phyloP scores from a whole-genome alignment of 35 echinoderm and acorn worm genomes.

The Diadema setosum region DNA sequence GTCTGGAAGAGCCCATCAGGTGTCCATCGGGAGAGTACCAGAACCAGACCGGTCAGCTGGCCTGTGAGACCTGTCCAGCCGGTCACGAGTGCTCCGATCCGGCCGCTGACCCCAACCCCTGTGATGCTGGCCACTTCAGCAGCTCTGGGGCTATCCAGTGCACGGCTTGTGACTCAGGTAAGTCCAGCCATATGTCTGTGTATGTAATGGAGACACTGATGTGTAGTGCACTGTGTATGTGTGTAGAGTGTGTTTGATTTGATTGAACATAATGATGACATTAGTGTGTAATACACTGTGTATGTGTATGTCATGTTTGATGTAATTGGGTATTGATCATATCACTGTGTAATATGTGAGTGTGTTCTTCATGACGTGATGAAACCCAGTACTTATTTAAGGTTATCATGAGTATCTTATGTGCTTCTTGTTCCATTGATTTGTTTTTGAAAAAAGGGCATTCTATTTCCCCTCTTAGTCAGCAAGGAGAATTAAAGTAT shows the following conservation, averaged over 20 bases:
- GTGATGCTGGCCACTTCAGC: constrained; percentile 63
- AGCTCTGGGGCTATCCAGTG: constrained; percentile 28
- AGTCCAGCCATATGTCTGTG: not conserved
- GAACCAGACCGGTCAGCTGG: constrained; percentile 27
- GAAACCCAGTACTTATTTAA: too few relatives aligned
- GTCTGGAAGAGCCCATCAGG: constrained; percentile 30
- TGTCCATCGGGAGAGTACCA: constrained; percentile 60
- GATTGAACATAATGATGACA: too few relatives aligned
- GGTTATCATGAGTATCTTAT: too few relatives aligned
- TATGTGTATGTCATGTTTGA: not conserved
- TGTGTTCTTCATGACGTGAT: too few relatives aligned
- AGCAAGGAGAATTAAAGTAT: too few relatives aligned
- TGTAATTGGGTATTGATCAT: too few relatives aligned
- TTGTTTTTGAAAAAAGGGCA: too few relatives aligned
- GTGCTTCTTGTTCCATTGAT: too few relatives aligned
- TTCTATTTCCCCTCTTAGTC: too few relatives aligned
- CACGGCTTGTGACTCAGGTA: constrained; percentile 64
- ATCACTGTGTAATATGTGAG: too few relatives aligned
- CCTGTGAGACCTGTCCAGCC: constrained; percentile 32
- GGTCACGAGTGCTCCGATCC: constrained; percentile 59
- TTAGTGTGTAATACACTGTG: not conserved
- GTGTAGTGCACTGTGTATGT: not conserved
- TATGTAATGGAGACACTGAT: not conserved
- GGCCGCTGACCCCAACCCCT: constrained; percentile 23
- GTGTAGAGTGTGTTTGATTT: not conserved